Evolutionary conservation across 2,888 invertebrate species (phyloP).

Genomic region (Melanchra persicariae): DNA sequence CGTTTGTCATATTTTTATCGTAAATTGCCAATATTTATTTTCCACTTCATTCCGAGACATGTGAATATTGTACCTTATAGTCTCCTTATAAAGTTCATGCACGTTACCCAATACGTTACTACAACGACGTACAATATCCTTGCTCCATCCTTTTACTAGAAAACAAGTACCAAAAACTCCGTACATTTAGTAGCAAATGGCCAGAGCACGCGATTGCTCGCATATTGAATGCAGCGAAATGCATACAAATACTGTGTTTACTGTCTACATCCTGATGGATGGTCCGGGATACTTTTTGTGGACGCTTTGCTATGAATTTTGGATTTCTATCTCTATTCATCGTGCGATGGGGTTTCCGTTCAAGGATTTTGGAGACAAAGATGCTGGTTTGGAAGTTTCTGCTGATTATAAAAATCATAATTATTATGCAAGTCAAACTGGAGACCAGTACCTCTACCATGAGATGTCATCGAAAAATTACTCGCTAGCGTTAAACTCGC

Average conservation of each 20-base stretch:
- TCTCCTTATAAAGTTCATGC: slow-evolving; percentile 3
- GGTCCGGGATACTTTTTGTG: slow-evolving; percentile 50
- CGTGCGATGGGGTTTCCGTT: slow-evolving; percentile 19
- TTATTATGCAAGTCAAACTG: no score
- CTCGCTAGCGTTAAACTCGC: no score
- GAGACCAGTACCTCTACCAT: no score
- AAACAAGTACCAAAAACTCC: slow-evolving; percentile 48
- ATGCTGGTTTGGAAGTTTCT: not conserved
- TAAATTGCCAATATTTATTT: no score
- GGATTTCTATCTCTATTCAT: slow-evolving; percentile 55
- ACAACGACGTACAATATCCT: slow-evolving; percentile 18
- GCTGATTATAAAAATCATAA: not conserved
- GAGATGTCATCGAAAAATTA: no score
- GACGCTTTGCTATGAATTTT: slow-evolving; percentile 54
- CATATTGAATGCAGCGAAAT: slow-evolving; percentile 72
- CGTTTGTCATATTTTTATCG: not conserved
- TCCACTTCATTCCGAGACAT: not conserved
- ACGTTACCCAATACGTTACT: slow-evolving; percentile 34
- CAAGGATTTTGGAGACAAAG: slow-evolving; percentile 8
- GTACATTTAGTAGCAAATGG: slow-evolving; percentile 46
- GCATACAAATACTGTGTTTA: slow-evolving; percentile 78
- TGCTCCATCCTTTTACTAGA: slow-evolving; percentile 16
- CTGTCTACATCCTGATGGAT: slow-evolving; percentile 75
- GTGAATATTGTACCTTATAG: not conserved
- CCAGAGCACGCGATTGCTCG: slow-evolving; percentile 42